Percentiles rank a stretch among this genome's conserved stretches.
Evolutionary conservation across 2,797 vertebrate species (phyloP).

Genomic region (Acomys russatus): DNA sequence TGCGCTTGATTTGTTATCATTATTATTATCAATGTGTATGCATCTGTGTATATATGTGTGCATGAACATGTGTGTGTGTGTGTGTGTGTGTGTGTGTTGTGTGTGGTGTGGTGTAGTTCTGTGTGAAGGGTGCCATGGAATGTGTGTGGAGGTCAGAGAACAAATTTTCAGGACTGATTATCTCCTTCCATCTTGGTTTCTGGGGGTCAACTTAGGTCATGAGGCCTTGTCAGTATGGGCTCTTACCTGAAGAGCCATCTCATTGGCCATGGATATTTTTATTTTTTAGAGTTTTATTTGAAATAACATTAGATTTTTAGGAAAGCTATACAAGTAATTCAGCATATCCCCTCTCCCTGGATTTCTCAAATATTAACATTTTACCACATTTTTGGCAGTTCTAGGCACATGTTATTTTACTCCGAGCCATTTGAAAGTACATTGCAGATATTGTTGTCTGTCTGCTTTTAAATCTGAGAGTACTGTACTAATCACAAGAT

Average conservation of each 20-base stretch:
- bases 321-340: background rate
- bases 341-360: accelerated
- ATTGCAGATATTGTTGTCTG: background rate
- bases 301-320: constrained; percentile 25
- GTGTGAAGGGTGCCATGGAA: background rate
- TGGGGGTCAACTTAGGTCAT: background rate
- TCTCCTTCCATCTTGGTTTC: background rate
- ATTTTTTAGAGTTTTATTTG: constrained; percentile 12
- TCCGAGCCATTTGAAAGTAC: background rate
- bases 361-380: background rate
- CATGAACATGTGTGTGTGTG: background rate
- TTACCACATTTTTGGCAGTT: background rate
- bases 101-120: background rate
- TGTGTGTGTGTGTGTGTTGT: background rate
- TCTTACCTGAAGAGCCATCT: background rate
- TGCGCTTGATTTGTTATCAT: background rate
- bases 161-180: background rate
- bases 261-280: background rate
- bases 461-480: background rate
- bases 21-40: background rate
- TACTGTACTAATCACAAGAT: background rate
- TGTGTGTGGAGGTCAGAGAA: background rate
- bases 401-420: background rate
- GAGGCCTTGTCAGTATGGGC: background rate
- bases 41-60: background rate